phyloP scores from a whole-genome alignment of 53 echinoderm and acorn worm species.

The Glandiceps talaboti region DNA sequence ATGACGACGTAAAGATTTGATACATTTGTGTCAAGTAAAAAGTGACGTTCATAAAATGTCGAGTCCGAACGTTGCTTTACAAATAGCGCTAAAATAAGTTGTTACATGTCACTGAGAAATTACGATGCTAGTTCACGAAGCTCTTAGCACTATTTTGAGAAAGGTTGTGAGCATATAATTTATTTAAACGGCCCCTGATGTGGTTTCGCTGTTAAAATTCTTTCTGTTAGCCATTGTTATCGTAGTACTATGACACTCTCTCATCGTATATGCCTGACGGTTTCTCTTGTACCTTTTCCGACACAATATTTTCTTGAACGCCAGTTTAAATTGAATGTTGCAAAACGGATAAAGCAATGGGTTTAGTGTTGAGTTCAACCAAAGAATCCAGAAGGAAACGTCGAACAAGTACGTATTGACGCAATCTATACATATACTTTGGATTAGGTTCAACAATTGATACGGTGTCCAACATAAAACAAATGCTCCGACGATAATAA shows the following conservation, averaged over 20 bases:
- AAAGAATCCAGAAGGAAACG: not conserved
- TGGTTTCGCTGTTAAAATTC: not conserved
- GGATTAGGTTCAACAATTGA: not conserved
- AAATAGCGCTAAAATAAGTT: too few relatives aligned
- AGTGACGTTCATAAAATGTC: too few relatives aligned
- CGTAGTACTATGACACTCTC: not conserved
- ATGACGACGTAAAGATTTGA: too few relatives aligned
- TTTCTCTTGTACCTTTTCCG: not conserved
- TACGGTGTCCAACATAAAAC: not conserved
- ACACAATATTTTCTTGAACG: not conserved
- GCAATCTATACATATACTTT: not conserved
- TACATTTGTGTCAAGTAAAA: too few relatives aligned
- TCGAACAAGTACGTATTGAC: not conserved
- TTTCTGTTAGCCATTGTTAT: not conserved
- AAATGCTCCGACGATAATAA: not conserved
- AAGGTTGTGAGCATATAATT: too few relatives aligned
- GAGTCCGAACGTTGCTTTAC: too few relatives aligned
- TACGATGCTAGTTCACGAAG: too few relatives aligned
- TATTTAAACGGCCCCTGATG: not conserved
- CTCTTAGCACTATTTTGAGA: too few relatives aligned
- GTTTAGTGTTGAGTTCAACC: not conserved
- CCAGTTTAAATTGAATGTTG: not conserved
- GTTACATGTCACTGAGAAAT: too few relatives aligned
- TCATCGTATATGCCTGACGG: not conserved
- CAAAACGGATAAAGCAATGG: not conserved